phyloP scores from a whole-genome alignment of 1,140 invertebrate species.

The Drosophila miranda region DNA sequence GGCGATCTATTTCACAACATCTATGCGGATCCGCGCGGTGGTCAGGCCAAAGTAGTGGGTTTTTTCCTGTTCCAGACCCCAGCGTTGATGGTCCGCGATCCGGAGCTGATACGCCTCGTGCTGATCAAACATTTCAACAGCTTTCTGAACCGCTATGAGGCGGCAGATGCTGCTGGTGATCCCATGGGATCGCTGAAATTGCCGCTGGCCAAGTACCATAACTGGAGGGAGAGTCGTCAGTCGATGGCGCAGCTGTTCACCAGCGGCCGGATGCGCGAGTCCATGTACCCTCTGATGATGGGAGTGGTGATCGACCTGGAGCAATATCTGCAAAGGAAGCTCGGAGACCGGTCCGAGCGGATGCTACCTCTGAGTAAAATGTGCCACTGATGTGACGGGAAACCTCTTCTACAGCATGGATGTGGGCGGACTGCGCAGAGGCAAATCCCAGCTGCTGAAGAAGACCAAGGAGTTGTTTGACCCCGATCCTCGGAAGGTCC shows the following conservation, averaged over 20 bases:
- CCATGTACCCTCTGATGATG: conserved; percentile 83
- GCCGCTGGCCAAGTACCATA: conserved; percentile 71
- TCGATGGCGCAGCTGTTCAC: conserved; percentile 84
- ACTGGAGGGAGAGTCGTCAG: conserved; percentile 83
- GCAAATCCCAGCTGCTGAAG: conserved; percentile 79
- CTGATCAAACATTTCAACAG: conserved; percentile 83
- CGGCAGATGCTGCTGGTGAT: conserved; percentile 63
- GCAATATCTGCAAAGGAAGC: conserved; percentile 27
- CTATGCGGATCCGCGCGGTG: conserved; percentile 39
- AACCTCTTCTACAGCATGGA: conserved; percentile 84
- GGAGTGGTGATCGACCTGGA: conserved; percentile 57
- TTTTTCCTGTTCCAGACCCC: conserved; percentile 83
- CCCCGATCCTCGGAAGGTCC: conserved; percentile 49
- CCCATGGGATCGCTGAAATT: conserved; percentile 63
- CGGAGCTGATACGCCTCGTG: conserved; percentile 83
- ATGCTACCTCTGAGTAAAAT: conserved; percentile 56
- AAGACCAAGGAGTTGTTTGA: conserved; percentile 82
- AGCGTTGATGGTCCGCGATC: conserved; percentile 83
- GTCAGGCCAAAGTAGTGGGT: conserved; percentile 62
- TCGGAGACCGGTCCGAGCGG: conserved; percentile 1
- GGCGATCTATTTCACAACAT: conserved; percentile 70
- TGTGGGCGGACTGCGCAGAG: conserved; percentile 83
- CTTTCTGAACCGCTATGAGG: conserved; percentile 82
- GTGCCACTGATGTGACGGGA: conserved; percentile 85
- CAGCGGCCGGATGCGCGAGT: conserved; percentile 83